Conservation (phyloP, 2,888 invertebrate species). For the Opisthograptis luteolata region DNA sequence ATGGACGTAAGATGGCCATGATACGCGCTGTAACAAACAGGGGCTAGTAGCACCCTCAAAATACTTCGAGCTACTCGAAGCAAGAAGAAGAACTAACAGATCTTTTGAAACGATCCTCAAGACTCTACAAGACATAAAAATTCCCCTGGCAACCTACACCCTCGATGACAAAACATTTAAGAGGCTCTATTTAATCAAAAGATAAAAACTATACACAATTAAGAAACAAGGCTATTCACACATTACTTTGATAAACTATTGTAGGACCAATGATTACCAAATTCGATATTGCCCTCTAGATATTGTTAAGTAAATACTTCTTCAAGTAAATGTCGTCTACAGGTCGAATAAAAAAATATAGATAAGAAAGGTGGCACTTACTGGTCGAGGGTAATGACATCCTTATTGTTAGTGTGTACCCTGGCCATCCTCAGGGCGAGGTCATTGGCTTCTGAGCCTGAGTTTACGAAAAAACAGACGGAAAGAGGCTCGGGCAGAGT, state of each 20-base stretch:
- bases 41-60: conserved; percentile 81
- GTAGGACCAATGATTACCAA: background rate
- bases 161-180: background rate
- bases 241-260: background rate
- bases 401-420: conserved; percentile 94
- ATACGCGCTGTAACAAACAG: conserved; percentile 95
- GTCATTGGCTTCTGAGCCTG: conserved; percentile 99
- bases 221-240: background rate
- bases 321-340: conserved; percentile 2
- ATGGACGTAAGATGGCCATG: conserved; percentile 98
- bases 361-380: conserved; percentile 84
- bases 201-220: background rate
- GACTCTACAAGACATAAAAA: background rate
- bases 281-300: conserved; percentile 13
- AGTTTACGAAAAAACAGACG: conserved; percentile 98
- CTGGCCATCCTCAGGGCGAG: conserved; percentile 95
- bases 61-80: conserved; percentile 68
- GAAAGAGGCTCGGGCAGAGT: conserved; percentile 94
- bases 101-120: background rate
- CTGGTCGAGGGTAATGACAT: conserved; percentile 98
- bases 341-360: conserved; percentile 17
- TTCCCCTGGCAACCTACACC: background rate
- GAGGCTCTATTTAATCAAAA: background rate
- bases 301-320: conserved; percentile 17
- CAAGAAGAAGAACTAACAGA: conserved; percentile 38